phyloP scores from a whole-genome alignment of 2,797 vertebrate species.

The Geotrypetes seraphini region DNA sequence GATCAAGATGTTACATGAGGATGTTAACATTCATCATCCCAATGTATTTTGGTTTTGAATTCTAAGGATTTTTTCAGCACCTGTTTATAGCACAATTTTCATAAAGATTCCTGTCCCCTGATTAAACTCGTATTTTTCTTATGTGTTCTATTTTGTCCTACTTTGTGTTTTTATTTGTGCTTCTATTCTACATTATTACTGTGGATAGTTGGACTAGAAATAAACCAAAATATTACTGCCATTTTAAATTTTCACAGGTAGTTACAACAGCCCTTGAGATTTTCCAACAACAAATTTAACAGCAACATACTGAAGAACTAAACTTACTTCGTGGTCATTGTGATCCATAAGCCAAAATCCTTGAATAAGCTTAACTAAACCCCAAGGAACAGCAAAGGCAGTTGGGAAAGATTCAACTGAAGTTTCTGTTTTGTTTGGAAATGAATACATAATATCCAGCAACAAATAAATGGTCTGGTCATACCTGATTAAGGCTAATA shows the following conservation, averaged over 20 bases:
- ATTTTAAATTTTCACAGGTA: neutral
- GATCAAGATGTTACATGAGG: fast-evolving
- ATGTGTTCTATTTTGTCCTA: too few relatives aligned
- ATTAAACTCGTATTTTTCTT: neutral
- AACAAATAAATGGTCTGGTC: slow-evolving; percentile 85
- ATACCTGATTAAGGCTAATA: slow-evolving; percentile 48
- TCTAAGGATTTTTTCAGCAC: too few relatives aligned
- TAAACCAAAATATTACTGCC: neutral
- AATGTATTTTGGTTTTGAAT: too few relatives aligned
- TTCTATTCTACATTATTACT: too few relatives aligned
- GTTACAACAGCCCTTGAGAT: too few relatives aligned
- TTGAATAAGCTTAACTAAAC: slow-evolving; percentile 81
- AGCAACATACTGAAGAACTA: neutral
- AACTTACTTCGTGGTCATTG: slow-evolving; percentile 76
- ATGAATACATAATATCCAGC: slow-evolving; percentile 84
- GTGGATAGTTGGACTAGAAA: too few relatives aligned
- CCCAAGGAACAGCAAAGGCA: slow-evolving; percentile 79
- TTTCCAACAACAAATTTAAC: neutral
- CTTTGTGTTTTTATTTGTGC: too few relatives aligned
- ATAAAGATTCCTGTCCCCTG: neutral
- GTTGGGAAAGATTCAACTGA: slow-evolving; percentile 81
- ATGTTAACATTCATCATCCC: too few relatives aligned
- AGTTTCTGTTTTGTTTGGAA: slow-evolving; percentile 71
- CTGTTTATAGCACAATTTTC: neutral
- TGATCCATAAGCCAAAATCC: slow-evolving; percentile 94